phyloP scores from a whole-genome alignment of 2,113 vertebrate genomes.

The Phyllostomus hastatus region DNA sequence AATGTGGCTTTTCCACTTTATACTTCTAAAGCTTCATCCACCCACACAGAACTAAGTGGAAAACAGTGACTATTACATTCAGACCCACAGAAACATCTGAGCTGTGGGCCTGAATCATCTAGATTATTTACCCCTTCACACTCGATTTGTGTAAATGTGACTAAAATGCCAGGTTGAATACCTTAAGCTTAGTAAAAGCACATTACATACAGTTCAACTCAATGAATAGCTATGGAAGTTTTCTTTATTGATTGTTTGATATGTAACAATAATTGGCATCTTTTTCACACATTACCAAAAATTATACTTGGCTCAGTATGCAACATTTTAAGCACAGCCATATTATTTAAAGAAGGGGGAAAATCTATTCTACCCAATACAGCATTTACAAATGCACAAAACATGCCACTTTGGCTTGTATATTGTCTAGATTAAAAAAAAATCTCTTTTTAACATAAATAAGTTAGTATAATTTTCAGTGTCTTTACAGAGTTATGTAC shows the following conservation, averaged over 20 bases:
- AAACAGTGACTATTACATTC: not conserved
- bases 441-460: constrained; percentile 94
- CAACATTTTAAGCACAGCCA: constrained; percentile 91
- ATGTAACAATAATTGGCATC: constrained; percentile 83
- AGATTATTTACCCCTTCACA: constrained; percentile 1
- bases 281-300: constrained; percentile 91
- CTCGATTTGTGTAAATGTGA: not conserved
- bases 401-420: constrained; percentile 95
- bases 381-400: constrained; percentile 95
- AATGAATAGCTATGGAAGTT: constrained; percentile 81
- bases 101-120: not conserved
- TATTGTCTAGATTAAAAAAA: constrained; percentile 89
- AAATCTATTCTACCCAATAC: constrained; percentile 85
- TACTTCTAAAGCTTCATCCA: constrained; percentile 6
- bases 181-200: constrained; percentile 64
- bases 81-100: constrained; percentile 1
- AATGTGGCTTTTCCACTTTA: constrained; percentile 41
- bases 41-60: constrained; percentile 12
- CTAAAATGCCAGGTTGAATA: not conserved
- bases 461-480: constrained; percentile 99
- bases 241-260: constrained; percentile 87
- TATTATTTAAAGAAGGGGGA: constrained; percentile 81
- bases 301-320: constrained; percentile 98
- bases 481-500: constrained; percentile 99
- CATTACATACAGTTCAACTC: constrained; percentile 66